Evolutionary conservation across 2,888 invertebrate species (phyloP), one percentile per base, ranked within the genome.

Genomic region (Sphecodes monilicornis): DNA sequence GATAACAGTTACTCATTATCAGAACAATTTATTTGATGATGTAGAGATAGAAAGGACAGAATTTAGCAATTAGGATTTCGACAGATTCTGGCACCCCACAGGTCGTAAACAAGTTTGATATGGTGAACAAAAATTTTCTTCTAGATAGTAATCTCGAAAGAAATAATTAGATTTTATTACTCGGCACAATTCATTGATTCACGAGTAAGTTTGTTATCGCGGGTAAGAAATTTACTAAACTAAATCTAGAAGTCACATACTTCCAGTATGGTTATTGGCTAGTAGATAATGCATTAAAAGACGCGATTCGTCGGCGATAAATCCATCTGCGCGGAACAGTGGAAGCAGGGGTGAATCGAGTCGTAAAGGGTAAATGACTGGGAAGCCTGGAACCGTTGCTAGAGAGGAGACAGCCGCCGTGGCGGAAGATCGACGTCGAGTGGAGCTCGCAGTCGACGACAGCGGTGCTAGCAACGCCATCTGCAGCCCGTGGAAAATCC

Each of bases 381-480:
- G 82, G 75, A 66, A 57, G 68, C n/a, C 10, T 50, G 41, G 60
- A 74, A 39, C 39, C 41, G 69, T 39, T 16, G 60, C 29, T 39
- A n/a, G 22, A 39, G 36, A 68, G 68, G 32, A 39, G 32, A 71
- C 64, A 71, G 72, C 73, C 68, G 60, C 74, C 76, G 80, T 50
- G 73, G 76, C 83, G 32, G 32, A 71, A 78, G 60, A 77, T 74
- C 50, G 72, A 70, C 72, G 68, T 81, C 78, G 84, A 80, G 80
- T 73, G 86, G 46, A 80, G 60, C 81, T 81, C 72, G 82, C 60
- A 43, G 75, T 68, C 79, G 74, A 72, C 71, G 78, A 39, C 41
- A 18, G 64, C 43, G 46, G 68, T 70, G 79, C 60, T 79, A 68
- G 73, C 80, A 80, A 81, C 90, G 90, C 90, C 90, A 80, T 80